These are phyloP conservation scores for Agriotes lineatus DNA, from an alignment of 2,888 invertebrate genomes.

Conservation along the genomic window DNA sequence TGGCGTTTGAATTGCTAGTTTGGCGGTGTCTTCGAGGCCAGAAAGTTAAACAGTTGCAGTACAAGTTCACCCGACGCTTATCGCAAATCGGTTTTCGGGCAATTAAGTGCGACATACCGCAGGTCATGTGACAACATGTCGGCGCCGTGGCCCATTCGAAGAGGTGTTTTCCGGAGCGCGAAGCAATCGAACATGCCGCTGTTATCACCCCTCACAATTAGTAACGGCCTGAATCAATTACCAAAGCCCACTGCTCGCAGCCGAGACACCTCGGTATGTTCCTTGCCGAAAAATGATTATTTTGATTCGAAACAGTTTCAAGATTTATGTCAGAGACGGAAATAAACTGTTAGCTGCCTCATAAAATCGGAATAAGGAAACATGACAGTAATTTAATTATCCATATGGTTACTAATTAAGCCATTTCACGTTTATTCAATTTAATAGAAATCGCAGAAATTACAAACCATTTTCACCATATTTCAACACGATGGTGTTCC, in stretches of 20 bases:
- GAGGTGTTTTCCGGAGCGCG: constrained; percentile 11
- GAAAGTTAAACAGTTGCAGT: constrained; percentile 12
- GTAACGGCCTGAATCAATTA: background rate
- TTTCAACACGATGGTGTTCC: too few relatives aligned
- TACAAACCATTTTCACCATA: too few relatives aligned
- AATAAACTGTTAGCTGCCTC: background rate
- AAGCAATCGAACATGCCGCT: background rate
- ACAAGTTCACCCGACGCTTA: background rate
- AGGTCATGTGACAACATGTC: constrained; percentile 63
- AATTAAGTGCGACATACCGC: constrained; percentile 40
- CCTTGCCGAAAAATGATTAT: background rate
- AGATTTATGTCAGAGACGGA: constrained; percentile 7
- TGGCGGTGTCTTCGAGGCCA: constrained; percentile 12
- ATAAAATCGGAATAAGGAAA: constrained; percentile 6
- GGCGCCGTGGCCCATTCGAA: constrained; percentile 80
- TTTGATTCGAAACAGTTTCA: background rate
- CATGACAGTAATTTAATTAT: background rate
- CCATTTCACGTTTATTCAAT: too few relatives aligned
- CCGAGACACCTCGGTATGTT: constrained; percentile 4
- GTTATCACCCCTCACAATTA: constrained; percentile 1
- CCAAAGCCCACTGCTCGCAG: constrained; percentile 6
- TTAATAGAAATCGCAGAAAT: too few relatives aligned
- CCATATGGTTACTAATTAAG: too few relatives aligned
- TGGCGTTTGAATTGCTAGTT: constrained; percentile 41
- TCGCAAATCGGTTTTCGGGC: constrained; percentile 42